phyloP scores from a whole-genome alignment of 2,113 vertebrate species.

The Saguinus imperator region DNA sequence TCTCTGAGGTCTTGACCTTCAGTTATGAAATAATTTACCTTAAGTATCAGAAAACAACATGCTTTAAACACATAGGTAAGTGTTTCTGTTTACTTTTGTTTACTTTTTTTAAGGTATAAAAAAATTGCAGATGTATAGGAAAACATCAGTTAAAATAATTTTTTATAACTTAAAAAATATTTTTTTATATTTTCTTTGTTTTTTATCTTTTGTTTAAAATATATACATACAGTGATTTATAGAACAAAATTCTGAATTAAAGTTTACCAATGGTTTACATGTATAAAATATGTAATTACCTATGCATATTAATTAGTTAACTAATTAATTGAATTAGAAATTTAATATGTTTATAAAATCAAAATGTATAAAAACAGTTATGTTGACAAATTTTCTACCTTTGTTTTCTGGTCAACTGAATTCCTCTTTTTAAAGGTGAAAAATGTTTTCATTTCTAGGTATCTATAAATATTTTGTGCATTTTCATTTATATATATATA shows the following conservation, averaged over 20 bases:
- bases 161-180: background rate
- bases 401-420: background rate
- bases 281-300: background rate
- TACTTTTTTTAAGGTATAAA: background rate
- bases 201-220: background rate
- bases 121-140: too few species aligned
- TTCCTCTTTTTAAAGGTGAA: background rate
- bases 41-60: background rate
- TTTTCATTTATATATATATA: background rate
- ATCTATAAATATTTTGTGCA: background rate
- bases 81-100: background rate
- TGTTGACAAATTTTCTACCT: background rate
- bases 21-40: background rate
- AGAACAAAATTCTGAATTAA: background rate
- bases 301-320: background rate
- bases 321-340: background rate
- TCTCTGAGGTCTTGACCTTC: background rate
- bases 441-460: background rate
- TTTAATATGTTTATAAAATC: background rate
- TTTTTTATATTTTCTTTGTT: background rate
- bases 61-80: background rate
- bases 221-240: background rate
- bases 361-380: background rate
- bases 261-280: background rate
- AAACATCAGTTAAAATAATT: background rate